phyloP scores from a whole-genome alignment of 2,113 vertebrate genomes.

The Rhinichthys klamathensis region DNA sequence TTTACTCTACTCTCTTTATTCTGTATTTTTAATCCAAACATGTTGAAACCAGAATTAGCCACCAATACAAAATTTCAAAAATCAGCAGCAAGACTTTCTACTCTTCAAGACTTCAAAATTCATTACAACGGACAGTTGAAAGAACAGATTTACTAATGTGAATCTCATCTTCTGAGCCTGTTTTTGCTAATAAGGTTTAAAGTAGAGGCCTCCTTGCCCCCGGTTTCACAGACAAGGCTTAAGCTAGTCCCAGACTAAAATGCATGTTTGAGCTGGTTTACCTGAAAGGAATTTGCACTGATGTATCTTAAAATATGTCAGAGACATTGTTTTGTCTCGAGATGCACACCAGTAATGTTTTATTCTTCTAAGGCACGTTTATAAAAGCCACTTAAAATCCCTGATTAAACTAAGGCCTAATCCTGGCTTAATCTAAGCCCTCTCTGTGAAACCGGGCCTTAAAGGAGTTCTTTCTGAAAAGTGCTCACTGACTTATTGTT shows the following conservation, averaged over 20 bases:
- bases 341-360: too few species aligned
- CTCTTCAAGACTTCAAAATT: neutral
- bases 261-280: too few species aligned
- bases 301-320: too few species aligned
- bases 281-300: too few species aligned
- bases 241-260: too few species aligned
- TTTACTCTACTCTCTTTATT: neutral
- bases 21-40: neutral
- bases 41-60: neutral
- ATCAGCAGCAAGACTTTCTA: neutral
- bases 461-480: neutral
- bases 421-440: too few species aligned
- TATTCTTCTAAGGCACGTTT: too few species aligned
- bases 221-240: too few species aligned
- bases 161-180: neutral
- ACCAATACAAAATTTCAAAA: neutral
- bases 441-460: neutral
- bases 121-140: neutral
- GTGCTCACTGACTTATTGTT: neutral
- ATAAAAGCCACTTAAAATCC: too few species aligned
- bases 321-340: too few species aligned
- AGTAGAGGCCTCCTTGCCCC: neutral
- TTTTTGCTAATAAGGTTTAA: neutral
- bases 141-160: neutral
- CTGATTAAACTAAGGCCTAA: too few species aligned